phyloP scores from a whole-genome alignment of 2,113 vertebrate genomes.

The Antennarius striatus region DNA sequence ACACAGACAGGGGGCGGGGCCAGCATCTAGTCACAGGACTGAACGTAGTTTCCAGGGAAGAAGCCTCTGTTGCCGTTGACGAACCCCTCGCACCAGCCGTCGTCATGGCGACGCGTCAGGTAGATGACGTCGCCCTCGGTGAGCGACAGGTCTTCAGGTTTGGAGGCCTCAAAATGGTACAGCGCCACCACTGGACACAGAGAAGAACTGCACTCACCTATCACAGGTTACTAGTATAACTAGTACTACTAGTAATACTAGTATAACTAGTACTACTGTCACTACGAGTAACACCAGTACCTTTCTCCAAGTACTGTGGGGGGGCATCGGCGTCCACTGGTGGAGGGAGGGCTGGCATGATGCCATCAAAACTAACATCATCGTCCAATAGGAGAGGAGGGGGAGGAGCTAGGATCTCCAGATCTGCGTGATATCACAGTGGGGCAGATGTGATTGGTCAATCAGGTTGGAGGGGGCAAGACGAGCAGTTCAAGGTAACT shows the following conservation, averaged over 20 bases:
- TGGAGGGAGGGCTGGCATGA: constrained; percentile 70
- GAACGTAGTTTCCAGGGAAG: constrained; percentile 92
- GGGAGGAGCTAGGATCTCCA: constrained; percentile 69
- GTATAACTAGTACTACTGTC: background rate
- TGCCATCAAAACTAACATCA: constrained; percentile 46
- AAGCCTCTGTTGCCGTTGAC: constrained; percentile 87
- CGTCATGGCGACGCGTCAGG: constrained; percentile 87
- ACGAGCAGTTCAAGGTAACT: background rate
- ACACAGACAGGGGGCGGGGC: background rate
- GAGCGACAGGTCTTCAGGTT: constrained; percentile 89
- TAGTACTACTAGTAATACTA: background rate
- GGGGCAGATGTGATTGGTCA: background rate
- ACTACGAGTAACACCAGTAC: constrained; percentile 31
- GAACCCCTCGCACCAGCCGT: constrained; percentile 92
- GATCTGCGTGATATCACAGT: constrained; percentile 49
- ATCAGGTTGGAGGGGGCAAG: constrained; percentile 4
- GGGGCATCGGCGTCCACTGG: constrained; percentile 71
- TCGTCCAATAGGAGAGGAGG: constrained; percentile 53
- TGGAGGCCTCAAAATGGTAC: constrained; percentile 88
- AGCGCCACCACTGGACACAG: constrained; percentile 89
- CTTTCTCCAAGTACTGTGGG: constrained; percentile 71
- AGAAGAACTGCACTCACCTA: constrained; percentile 31
- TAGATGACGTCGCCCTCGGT: constrained; percentile 91
- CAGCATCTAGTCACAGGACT: constrained; percentile 74
- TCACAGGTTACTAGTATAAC: background rate